These are phyloP conservation scores for Helarctos malayanus DNA, from an alignment of 2,797 vertebrate species.

Conservation along the genomic window DNA sequence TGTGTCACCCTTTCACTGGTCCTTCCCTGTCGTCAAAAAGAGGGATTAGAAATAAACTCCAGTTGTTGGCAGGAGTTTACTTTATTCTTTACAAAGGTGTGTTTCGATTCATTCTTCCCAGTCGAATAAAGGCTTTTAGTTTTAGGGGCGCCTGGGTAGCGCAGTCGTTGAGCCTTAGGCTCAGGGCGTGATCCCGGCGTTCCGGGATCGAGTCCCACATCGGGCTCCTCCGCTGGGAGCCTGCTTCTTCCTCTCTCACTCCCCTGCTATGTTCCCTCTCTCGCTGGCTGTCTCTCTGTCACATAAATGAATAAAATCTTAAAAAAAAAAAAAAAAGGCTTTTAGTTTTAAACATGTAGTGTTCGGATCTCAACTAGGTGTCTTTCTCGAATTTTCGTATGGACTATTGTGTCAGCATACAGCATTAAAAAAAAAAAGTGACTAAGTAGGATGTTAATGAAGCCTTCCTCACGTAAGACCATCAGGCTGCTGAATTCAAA, in stretches of 20 bases:
- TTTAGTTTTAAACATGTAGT: not conserved
- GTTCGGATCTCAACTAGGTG: not conserved
- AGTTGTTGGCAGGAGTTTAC: not conserved
- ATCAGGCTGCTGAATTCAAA: constrained; percentile 12
- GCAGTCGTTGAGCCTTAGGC: too few species aligned
- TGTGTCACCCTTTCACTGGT: not conserved
- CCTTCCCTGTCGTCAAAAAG: not conserved
- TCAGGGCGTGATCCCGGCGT: too few species aligned
- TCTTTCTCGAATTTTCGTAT: constrained; percentile 75
- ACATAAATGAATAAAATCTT: too few species aligned
- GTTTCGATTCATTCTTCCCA: constrained; percentile 44
- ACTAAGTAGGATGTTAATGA: constrained; percentile 51
- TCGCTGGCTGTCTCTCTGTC: too few species aligned
- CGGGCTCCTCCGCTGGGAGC: too few species aligned
- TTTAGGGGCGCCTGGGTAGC: not conserved
- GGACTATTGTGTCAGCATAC: not conserved
- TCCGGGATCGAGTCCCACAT: too few species aligned
- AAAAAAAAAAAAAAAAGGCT: too few species aligned
- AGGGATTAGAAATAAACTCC: not conserved
- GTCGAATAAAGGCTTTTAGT: not conserved
- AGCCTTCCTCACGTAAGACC: constrained; percentile 51
- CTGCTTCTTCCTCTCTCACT: too few species aligned
- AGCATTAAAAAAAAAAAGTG: not conserved
- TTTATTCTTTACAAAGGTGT: not conserved
- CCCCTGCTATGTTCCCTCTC: too few species aligned